phyloP scores from a whole-genome alignment of 2,113 vertebrate species.

The Oxyruncus cristatus region DNA sequence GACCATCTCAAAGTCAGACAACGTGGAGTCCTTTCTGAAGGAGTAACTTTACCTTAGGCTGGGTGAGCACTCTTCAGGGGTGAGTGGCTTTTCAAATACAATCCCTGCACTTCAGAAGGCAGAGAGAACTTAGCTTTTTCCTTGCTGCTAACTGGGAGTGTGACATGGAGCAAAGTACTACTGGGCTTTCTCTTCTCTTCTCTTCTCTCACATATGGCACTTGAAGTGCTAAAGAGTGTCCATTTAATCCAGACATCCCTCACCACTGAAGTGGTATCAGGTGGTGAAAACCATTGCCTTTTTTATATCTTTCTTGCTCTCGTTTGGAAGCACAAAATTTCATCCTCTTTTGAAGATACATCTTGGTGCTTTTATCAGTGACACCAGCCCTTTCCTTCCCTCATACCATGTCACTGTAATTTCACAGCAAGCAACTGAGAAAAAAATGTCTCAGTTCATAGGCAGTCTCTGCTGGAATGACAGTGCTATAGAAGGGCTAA shows the following conservation, averaged over 20 bases:
- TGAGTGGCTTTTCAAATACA: background rate
- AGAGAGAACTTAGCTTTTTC: background rate
- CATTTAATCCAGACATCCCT: background rate
- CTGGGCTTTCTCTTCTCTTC: background rate
- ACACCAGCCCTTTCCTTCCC: background rate
- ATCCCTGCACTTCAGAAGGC: background rate
- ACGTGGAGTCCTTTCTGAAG: background rate
- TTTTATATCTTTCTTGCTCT: background rate
- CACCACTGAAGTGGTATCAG: background rate
- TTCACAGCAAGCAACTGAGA: background rate
- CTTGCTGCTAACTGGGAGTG: background rate
- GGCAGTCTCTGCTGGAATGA: background rate
- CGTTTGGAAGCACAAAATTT: background rate
- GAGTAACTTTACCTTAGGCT: background rate
- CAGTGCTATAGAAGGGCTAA: background rate
- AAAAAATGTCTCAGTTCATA: background rate
- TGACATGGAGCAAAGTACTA: background rate
- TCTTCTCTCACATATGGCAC: background rate
- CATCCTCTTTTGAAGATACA: background rate
- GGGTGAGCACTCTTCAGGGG: background rate
- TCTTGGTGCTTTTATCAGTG: rapidly evolving
- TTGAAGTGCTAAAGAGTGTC: background rate
- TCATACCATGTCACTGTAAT: background rate
- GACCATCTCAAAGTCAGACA: background rate
- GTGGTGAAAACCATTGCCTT: background rate